Percentiles rank a stretch among this genome's conserved stretches.
phyloP scores from a whole-genome alignment of 2,113 vertebrate species.

The Aspidoscelis tigris region DNA sequence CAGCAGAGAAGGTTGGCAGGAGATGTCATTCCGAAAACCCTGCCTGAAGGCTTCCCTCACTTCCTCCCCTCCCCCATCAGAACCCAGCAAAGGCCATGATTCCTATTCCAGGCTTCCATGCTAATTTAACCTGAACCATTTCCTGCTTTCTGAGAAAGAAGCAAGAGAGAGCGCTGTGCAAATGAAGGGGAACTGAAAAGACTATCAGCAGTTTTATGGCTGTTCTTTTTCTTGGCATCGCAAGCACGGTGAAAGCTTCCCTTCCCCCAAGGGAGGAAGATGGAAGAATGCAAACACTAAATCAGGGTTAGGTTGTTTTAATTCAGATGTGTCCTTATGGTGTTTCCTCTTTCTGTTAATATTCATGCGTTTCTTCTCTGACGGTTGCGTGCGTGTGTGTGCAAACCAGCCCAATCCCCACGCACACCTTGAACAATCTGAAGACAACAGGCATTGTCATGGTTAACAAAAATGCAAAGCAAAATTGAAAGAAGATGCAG shows the following conservation, averaged over 20 bases:
- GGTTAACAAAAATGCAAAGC: background rate
- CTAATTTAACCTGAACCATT: constrained; percentile 77
- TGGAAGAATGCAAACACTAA: constrained; percentile 13
- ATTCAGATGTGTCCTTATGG: constrained; percentile 30
- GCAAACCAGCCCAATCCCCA: background rate
- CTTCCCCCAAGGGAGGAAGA: constrained; percentile 21
- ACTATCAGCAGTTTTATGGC: constrained; percentile 54
- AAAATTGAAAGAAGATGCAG: background rate
- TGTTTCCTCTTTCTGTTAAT: constrained; percentile 49
- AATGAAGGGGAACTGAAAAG: constrained; percentile 55
- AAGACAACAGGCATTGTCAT: background rate
- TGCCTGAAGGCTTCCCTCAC: constrained; percentile 54
- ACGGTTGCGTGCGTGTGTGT: background rate
- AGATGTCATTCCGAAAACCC: constrained; percentile 7
- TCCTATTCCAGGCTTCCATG: constrained; percentile 64
- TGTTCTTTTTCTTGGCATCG: constrained; percentile 64
- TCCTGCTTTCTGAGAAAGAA: constrained; percentile 73
- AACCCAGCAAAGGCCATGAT: constrained; percentile 55
- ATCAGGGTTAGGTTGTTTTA: constrained; percentile 9
- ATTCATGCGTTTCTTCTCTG: constrained; percentile 27
- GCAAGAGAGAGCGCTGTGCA: constrained; percentile 76
- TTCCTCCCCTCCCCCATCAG: accelerated
- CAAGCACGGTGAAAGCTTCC: background rate
- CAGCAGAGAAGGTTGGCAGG: constrained; percentile 42
- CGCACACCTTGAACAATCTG: background rate